Base-by-base conservation (phyloP, 2,888 invertebrate species). In the Tanypteryx hageni region DNA sequence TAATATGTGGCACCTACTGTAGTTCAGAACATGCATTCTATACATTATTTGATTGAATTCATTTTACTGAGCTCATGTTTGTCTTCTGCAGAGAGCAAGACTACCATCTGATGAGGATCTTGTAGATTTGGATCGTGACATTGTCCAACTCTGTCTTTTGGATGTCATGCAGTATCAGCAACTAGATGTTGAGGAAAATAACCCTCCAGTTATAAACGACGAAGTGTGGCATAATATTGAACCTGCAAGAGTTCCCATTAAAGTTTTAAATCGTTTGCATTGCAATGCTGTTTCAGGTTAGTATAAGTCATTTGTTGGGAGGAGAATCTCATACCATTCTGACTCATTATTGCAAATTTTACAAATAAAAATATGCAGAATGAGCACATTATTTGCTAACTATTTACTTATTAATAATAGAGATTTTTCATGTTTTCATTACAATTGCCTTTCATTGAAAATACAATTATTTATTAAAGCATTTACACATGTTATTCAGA, bases 81-180 rank as follows among this genome's bases (percentile, higher is more conserved):
- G 22, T 76, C 1, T 76, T 27, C 13, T 76, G 27, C 27, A 76
- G 76, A 3, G 10, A 27, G 13, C 22, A 11, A 27, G 13, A 76
- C 22, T 27, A 0, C 76, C 22, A 27, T 76, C 27, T 59, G 86
- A 64, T 64, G n/a, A 64, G 86, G 31, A 11, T n/a, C 13, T 10
- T 56, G 0, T 89, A 68, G 89, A 89, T 59, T 44, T 89, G n/a
- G 89, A 89, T 27, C 89, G 64, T 89, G 44, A 44, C 7, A 44
- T 68, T 64, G 89, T 64, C n/a, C 18, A 61, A 27, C 64, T 89
- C 22, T 64, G 89, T 31, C 13, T 89, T 14, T 16, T 89, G 64
- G 89, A 89, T 89, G 64, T 89, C 56, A 64, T 89, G 7, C 64
- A 89, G 64, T 59, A 89, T 14, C 68, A 89, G 44, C 61, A 64